Base-by-base conservation (phyloP, 2,888 invertebrate species). In the Nowickia ferox region DNA sequence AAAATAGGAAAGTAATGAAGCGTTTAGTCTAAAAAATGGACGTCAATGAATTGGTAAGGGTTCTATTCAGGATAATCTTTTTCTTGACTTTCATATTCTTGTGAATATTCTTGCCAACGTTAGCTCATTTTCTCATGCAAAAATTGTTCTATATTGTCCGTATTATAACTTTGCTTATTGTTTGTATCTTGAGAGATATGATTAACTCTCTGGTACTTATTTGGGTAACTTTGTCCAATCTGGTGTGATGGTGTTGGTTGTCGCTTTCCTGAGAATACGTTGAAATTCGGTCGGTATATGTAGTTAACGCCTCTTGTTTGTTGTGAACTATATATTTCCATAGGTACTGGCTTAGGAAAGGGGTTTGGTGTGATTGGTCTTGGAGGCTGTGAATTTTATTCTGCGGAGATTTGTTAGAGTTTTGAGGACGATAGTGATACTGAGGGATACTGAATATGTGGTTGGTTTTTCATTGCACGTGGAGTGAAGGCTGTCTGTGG, bases 241-340 rank as follows among this genome's bases (percentile, higher is more conserved):
- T 65, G 65, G 22, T 65, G 46, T 22, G 13, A 63, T 63, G 63
- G 63, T 44, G 63, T 42, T 11, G 63, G 63, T 63, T 42, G 46
- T 22, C 65, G 46, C 17, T 46, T 65, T 65, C 65, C 65, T 17
- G 22, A 2, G 11, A 65, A 65, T 13, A 22, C 3, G 44, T 65
- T 65, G 17, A 22, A 46, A 15, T 65, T 65, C 57, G 19, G 19
- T 57, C 42, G n/a, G 19, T 44, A 40, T 22, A 71, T 44, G 10
- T 55, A 57, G 9, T 57, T 72, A 40, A 61, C 9, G 9, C 9
- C n/a, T 42, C 9, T 42, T 44, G 44, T 44, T 10, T 57, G 22
- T 13, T 46, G 55, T 5, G 42, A 72, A 46, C 22, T 30, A 30
- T 55, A 46, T 59, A 57, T 19, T 55, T 72, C 57, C 57, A 68